Conservation (phyloP, 2,113 vertebrate genomes). For the Crotalus helleri region DNA sequence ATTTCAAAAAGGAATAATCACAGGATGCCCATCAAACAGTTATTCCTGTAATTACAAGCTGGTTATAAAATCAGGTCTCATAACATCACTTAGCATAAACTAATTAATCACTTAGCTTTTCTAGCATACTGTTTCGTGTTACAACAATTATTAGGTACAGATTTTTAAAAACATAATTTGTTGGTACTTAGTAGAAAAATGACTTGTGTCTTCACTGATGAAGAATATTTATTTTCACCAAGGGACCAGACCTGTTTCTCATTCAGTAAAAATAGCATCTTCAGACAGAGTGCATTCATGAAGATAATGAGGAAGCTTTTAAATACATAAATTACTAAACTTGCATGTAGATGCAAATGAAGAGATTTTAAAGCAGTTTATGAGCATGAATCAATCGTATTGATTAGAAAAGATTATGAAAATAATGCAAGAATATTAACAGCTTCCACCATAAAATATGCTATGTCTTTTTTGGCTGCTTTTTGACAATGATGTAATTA, state of each 20-base stretch:
- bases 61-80: background rate
- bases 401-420: background rate
- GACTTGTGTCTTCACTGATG: background rate
- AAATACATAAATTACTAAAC: background rate
- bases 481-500: background rate
- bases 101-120: background rate
- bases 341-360: background rate
- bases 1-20: background rate
- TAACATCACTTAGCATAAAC: background rate
- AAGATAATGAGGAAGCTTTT: background rate
- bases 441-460: background rate
- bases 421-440: background rate
- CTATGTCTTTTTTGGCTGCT: background rate
- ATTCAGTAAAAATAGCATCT: background rate
- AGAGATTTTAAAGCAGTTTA: slow-evolving; percentile 1
- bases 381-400: background rate
- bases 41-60: background rate
- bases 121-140: background rate
- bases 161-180: background rate
- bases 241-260: background rate
- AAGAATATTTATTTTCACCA: slow-evolving; percentile 13
- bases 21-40: background rate
- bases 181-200: background rate
- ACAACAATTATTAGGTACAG: background rate
- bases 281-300: background rate